These are phyloP conservation scores for Epicauta chinensis DNA, from an alignment of 1,140 invertebrate species.

Conservation along the genomic window DNA sequence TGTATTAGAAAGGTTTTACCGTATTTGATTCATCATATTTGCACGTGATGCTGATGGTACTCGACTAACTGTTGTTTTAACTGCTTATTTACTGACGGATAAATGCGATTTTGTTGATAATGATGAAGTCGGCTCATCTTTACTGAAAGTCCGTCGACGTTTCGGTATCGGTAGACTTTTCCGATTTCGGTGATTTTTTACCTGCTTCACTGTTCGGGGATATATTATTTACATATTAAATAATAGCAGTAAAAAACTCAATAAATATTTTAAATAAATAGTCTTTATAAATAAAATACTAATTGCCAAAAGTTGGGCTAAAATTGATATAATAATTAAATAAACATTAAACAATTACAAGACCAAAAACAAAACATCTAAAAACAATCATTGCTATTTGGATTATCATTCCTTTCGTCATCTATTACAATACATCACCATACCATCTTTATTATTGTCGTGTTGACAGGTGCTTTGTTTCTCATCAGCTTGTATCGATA, in stretches of 20 bases:
- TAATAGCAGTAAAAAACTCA: constrained; percentile 1
- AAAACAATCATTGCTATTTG: too few relatives aligned
- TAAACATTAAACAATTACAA: not conserved
- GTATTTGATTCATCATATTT: too few relatives aligned
- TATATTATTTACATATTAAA: constrained; percentile 14
- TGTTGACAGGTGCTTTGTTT: constrained; percentile 25
- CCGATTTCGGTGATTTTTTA: too few relatives aligned
- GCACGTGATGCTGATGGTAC: not conserved
- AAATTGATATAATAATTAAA: constrained; percentile 5
- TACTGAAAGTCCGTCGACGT: constrained; percentile 82
- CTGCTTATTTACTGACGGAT: constrained; percentile 7
- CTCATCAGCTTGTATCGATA: constrained; percentile 50
- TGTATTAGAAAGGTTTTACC: too few relatives aligned
- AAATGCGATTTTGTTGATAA: constrained; percentile 18
- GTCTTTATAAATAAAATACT: constrained; percentile 22
- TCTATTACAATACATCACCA: constrained; percentile 37
- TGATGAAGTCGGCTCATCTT: constrained; percentile 53
- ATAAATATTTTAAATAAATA: constrained; percentile 16
- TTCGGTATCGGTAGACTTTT: constrained; percentile 49
- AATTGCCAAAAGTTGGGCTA: constrained; percentile 15
- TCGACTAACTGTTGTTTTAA: not conserved
- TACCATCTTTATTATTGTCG: constrained; percentile 30
- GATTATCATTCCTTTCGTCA: constrained; percentile 21
- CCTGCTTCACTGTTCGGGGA: constrained; percentile 12
- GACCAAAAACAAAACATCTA: constrained; percentile 1